Base-by-base conservation (phyloP, 1,140 invertebrate species). In the Zaprionus inermis region DNA sequence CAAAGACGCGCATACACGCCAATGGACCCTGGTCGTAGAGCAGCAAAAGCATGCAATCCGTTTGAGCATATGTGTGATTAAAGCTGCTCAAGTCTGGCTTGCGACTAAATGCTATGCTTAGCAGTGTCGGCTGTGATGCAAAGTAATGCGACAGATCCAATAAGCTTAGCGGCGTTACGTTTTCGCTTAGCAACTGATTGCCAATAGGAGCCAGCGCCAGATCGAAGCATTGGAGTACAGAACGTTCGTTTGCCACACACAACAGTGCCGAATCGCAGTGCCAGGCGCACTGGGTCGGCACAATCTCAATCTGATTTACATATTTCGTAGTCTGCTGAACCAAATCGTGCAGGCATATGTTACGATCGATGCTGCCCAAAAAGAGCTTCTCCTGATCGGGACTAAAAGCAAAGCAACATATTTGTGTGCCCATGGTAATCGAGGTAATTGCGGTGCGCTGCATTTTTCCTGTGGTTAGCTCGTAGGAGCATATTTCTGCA, bases 201-300 rank as follows among this genome's bases (percentile, higher is more conserved):
- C 94, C 95, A 54, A 97, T 92, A 57, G 94, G 94, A 20, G 94
- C 94, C 58, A 97, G 92, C 18, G 96, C 94, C 69, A 95, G 93
- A 82, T 97, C 96, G 92, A 96, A 96, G 91, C 96, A 96, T 93
- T 97, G 96, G 59, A 97, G 93, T 79, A 96, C 95, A 7, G 96
- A 95, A 72, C 94, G 93, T 72, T 96, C 95, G 92, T 96, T 97
- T 11, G 94, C 94, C 32, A 96, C 93, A 16, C 95, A 93, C 41
- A 96, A 93, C 72, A 97, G 83, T 49, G 94, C 94, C 34, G 95
- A 96, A 79, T 95, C 94, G 55, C 94, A 94, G 90, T 97, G 96
- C 96, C 96, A 97, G 30, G 94, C 93, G 49, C 95, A 94, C 66
- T 95, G 92, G 34, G 95, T 94, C 18, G 96, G 95, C 79, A 96